Base-by-base conservation (phyloP, 2,888 invertebrate species). In the Pelosia muscerda region DNA sequence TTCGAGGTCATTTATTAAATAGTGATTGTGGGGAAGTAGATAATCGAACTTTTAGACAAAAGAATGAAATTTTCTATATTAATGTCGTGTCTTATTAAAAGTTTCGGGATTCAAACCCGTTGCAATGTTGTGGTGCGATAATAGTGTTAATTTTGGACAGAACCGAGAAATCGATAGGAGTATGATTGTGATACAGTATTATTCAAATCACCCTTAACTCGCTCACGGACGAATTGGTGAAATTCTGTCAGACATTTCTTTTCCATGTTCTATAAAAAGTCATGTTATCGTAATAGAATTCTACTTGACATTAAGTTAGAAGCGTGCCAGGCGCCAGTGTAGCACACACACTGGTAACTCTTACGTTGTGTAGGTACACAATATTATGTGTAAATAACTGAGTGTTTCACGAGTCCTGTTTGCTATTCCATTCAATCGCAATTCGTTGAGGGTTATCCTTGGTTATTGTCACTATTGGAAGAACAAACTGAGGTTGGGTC, bases 401-500 rank as follows among this genome's bases (percentile, higher is more conserved):
- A 49, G 49, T 49, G 49, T 49, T 42, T 49, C 49, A 49, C 6
- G n/a, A 19, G 49, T 49, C 49, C 49, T 49, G 49, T 49, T 49
- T 56, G 66, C 60, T 63, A 65, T 56, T 61, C 61, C 60, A 77
- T 68, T 74, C 49, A 49, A 49, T 49, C n/a, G 49, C n/a, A 49
- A 49, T 49, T 49, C 49, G 49, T 49, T 49, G 49, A 49, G 49
- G 49, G n/a, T 49, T 49, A 67, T 74, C 65, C 56, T 13, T 60
- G 22, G 38, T 63, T 67, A 67, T 77, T 71, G 61, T 74, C 11
- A 49, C 49, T 49, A 49, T n/a, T 49, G 49, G 49, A 66, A 71
- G 49, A 62, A 66, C 66, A 68, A 69, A 61, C 63, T 57, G 25
- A 26, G 54, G 57, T 60, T 42, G 49, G 49, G 49, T n/a, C 49